These are phyloP conservation scores for Mohoua ochrocephala DNA, from an alignment of 2,113 vertebrate species.

Conservation along the genomic window DNA sequence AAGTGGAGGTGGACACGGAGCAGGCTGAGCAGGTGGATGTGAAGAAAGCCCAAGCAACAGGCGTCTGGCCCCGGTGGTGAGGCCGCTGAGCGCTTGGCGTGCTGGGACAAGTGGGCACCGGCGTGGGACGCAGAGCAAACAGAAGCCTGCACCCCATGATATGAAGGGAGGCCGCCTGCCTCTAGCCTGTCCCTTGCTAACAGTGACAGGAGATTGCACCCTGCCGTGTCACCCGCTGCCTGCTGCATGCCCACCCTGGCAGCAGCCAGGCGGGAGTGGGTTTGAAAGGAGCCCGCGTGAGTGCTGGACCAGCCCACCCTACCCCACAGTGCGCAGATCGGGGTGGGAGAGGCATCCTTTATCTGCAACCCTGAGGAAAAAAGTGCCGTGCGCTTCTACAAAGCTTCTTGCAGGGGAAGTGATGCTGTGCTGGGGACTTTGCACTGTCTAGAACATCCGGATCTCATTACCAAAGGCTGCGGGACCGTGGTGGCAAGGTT, in stretches of 20 bases:
- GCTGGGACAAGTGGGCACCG: rapidly evolving
- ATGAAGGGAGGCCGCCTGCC: not conserved
- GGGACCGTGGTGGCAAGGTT: rapidly evolving
- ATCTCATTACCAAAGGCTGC: not conserved
- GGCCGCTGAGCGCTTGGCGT: too few species aligned
- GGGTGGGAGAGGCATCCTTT: not conserved
- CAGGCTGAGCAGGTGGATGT: not conserved
- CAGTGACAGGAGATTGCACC: not conserved
- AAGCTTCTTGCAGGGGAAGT: not conserved
- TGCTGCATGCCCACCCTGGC: not conserved
- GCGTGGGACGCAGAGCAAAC: not conserved
- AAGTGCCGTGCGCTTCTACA: rapidly evolving
- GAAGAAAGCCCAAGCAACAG: not conserved
- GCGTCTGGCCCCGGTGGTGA: too few species aligned
- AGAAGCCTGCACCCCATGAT: rapidly evolving
- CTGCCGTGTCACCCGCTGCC: rapidly evolving
- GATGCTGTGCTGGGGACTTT: not conserved
- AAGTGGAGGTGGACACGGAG: not conserved
- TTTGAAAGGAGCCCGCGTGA: not conserved
- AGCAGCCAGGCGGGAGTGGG: rapidly evolving
- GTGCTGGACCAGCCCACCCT: not conserved
- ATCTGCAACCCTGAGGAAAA: rapidly evolving
- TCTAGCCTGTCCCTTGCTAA: not conserved
- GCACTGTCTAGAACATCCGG: not conserved
- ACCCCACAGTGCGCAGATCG: not conserved